A percentile compares a stretch with the other conserved stretches of the same genome.
Conservation (phyloP, 2,888 invertebrate genomes). For the Sicus ferrugineus region DNA sequence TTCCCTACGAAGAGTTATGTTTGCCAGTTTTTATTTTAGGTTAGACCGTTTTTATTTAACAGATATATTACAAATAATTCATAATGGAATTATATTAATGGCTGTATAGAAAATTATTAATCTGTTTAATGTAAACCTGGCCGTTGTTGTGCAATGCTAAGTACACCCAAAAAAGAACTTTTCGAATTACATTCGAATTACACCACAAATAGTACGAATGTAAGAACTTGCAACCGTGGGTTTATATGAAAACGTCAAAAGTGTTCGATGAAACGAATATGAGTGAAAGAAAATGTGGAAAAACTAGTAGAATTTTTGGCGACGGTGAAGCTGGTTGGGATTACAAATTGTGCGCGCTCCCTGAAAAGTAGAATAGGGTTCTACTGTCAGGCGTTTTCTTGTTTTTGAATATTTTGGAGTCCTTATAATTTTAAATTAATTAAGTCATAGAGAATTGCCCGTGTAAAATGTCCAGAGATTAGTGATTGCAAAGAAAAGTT, state of each 20-base stretch:
- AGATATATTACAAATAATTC: too few relatives aligned
- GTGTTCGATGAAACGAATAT: not conserved
- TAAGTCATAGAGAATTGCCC: slow-evolving; percentile 17
- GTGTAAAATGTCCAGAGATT: slow-evolving; percentile 3
- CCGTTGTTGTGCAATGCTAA: too few relatives aligned
- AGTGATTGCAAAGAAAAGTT: not conserved
- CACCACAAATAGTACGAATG: not conserved
- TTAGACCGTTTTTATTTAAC: too few relatives aligned
- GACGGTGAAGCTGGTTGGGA: not conserved
- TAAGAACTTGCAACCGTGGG: too few relatives aligned
- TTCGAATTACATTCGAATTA: not conserved
- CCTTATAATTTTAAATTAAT: slow-evolving; percentile 22
- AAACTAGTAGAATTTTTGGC: slow-evolving; percentile 20
- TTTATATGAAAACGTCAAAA: too few relatives aligned
- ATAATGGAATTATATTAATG: too few relatives aligned
- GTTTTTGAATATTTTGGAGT: slow-evolving; percentile 8
- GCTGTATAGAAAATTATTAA: too few relatives aligned
- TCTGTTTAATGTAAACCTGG: too few relatives aligned
- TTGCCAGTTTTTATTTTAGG: too few relatives aligned
- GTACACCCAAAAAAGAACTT: not conserved
- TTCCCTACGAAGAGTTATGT: too few relatives aligned
- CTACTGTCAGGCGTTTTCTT: slow-evolving; percentile 12
- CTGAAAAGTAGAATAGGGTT: slow-evolving; percentile 21
- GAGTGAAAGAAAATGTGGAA: not conserved
- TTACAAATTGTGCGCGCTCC: too few relatives aligned